Evolutionary conservation across 2,888 invertebrate genomes (phyloP).

Genomic region (Prenolepis imparis): DNA sequence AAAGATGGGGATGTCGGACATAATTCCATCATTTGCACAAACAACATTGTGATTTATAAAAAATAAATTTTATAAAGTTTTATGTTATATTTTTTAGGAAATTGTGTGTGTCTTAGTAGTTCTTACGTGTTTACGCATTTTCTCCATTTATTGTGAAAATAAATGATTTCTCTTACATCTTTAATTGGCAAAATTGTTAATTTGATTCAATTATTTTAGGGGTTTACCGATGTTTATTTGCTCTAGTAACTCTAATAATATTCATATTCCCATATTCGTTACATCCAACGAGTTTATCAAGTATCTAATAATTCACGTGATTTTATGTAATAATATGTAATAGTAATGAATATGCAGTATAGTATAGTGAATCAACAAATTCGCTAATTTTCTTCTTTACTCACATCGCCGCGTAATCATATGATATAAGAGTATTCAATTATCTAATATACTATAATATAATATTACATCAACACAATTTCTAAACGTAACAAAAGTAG

Average conservation of each 20-base stretch:
- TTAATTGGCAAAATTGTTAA: slow-evolving; percentile 25
- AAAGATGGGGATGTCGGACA: too few species aligned
- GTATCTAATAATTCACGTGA: slow-evolving; percentile 56
- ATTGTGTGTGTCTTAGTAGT: neutral
- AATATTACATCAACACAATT: neutral
- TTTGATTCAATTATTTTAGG: slow-evolving; percentile 37
- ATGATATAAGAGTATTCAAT: slow-evolving; percentile 32
- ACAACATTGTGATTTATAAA: neutral
- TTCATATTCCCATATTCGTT: slow-evolving; percentile 50
- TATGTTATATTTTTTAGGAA: neutral
- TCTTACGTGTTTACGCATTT: neutral
- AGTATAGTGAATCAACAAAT: slow-evolving; percentile 41
- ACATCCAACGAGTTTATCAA: slow-evolving; percentile 51
- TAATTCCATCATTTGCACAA: neutral
- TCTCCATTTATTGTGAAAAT: neutral
- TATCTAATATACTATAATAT: neutral
- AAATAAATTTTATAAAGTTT: neutral
- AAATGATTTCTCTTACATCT: slow-evolving; percentile 29
- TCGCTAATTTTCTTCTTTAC: slow-evolving; percentile 45
- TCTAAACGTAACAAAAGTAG: neutral
- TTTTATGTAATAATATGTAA: slow-evolving; percentile 54
- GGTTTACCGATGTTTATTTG: slow-evolving; percentile 49
- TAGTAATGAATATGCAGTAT: slow-evolving; percentile 53
- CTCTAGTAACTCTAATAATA: slow-evolving; percentile 54
- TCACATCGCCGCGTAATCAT: slow-evolving; percentile 34